Conservation (phyloP, 2,797 vertebrate species). For the Margarornis squamiger region DNA sequence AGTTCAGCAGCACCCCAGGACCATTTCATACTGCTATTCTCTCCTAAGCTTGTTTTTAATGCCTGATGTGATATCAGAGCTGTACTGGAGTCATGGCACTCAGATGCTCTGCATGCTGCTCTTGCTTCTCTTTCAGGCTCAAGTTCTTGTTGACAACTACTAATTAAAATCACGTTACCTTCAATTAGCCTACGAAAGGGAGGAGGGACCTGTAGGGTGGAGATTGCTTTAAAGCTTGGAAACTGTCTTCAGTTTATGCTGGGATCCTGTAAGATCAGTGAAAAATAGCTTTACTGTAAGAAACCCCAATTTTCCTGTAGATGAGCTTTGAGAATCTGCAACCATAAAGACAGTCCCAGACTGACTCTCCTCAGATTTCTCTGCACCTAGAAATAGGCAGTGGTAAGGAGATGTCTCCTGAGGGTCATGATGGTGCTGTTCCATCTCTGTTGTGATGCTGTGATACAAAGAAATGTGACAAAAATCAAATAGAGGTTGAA, state of each 20-base stretch:
- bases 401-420: background rate
- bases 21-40: background rate
- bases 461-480: background rate
- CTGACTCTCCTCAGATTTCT: background rate
- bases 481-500: slow-evolving; percentile 17
- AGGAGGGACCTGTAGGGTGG: background rate
- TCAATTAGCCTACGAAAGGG: background rate
- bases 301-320: slow-evolving; percentile 2
- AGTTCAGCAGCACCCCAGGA: background rate
- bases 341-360: background rate
- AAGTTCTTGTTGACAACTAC: background rate
- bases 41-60: background rate
- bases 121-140: background rate
- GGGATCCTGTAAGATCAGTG: background rate
- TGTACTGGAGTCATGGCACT: background rate
- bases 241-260: background rate
- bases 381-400: background rate
- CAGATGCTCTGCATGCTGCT: background rate
- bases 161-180: background rate
- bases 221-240: background rate
- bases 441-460: background rate
- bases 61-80: background rate
- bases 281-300: background rate
- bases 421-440: background rate
- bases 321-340: background rate